Evolutionary conservation across 2,797 vertebrate genomes (phyloP).

Genomic region (Capromys pilorides): DNA sequence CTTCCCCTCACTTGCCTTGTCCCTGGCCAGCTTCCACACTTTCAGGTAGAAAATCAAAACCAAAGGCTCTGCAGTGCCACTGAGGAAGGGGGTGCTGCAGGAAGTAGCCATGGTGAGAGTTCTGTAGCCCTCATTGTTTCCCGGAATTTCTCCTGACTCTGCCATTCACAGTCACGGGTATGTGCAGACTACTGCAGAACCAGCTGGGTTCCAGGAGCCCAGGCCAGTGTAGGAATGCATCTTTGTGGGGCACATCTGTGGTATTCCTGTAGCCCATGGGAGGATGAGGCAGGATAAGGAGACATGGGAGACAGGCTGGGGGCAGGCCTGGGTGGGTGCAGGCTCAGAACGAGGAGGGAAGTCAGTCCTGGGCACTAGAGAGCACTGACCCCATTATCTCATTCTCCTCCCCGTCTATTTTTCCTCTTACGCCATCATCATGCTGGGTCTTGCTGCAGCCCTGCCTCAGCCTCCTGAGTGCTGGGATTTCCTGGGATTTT

Average conservation of each 20-base stretch:
- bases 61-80: neutral
- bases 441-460: neutral
- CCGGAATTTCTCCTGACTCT: neutral
- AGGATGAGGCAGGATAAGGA: neutral
- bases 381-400: neutral
- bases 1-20: neutral
- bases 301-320: neutral
- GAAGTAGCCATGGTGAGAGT: neutral
- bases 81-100: neutral
- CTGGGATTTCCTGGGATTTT: slow-evolving; percentile 19
- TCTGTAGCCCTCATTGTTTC: neutral
- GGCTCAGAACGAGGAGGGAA: neutral
- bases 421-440: neutral
- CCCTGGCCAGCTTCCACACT: neutral
- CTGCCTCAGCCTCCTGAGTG: neutral
- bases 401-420: neutral
- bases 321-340: too few species aligned
- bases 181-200: neutral
- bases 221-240: neutral
- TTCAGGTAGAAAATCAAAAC: neutral
- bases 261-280: neutral
- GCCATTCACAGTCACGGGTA: neutral
- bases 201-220: neutral
- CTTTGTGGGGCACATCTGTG: too few species aligned
- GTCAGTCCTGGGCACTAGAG: neutral